phyloP scores from a whole-genome alignment of 2,113 vertebrate genomes.

The Actenoides hombroni region DNA sequence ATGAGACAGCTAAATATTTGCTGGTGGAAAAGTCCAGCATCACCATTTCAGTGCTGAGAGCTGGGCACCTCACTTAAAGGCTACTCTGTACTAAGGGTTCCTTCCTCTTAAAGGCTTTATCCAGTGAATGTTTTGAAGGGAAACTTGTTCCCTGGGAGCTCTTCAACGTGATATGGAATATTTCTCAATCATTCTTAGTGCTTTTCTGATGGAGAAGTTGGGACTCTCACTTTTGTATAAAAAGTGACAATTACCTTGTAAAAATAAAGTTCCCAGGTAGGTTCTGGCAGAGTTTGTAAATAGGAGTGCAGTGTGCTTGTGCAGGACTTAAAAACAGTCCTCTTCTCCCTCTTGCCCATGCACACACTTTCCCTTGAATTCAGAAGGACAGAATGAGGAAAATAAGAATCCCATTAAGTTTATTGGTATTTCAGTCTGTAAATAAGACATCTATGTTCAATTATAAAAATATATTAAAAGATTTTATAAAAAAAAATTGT shows the following conservation, averaged over 20 bases:
- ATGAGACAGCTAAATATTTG: not conserved
- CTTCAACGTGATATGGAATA: not conserved
- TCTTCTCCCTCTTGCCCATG: not conserved
- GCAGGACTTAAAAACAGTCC: not conserved
- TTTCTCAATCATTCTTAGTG: not conserved
- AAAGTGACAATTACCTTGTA: not conserved
- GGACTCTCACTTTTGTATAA: not conserved
- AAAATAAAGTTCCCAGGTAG: not conserved
- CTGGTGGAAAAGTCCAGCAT: not conserved
- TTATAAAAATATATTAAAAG: slow-evolving; percentile 31
- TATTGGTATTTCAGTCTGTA: slow-evolving; percentile 61
- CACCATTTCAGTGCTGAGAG: not conserved
- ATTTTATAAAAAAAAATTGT: not conserved
- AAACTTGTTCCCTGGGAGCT: not conserved
- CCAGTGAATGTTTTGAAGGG: not conserved
- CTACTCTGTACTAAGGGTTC: not conserved
- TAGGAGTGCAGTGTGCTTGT: not conserved
- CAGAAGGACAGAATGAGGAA: not conserved
- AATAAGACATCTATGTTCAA: slow-evolving; percentile 7
- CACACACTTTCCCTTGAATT: not conserved
- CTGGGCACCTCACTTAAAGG: not conserved
- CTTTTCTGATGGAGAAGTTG: not conserved
- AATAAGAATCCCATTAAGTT: slow-evolving; percentile 18
- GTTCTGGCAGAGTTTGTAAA: not conserved
- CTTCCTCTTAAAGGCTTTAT: not conserved